Evolutionary conservation across 2,888 invertebrate genomes (phyloP), one percentile per base, ranked within the genome.

Genomic region (Lymantria dispar): DNA sequence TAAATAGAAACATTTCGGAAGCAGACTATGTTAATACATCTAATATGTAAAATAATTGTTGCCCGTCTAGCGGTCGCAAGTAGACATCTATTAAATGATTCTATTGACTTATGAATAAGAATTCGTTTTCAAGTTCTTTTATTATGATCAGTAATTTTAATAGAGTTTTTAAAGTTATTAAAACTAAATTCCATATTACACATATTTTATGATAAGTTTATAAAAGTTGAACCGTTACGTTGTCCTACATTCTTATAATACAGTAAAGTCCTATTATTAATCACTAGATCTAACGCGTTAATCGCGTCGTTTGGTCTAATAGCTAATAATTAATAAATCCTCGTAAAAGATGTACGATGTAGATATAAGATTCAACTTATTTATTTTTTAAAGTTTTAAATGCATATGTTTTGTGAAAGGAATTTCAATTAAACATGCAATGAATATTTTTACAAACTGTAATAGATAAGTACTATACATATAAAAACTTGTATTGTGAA

Each of bases 1-100:
- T n/a, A 46, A 39, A 14, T 45, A 31, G 41, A 41, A 45, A 50
- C 5, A 53, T 49, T 61, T 64, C 68, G 56, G 62, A 56, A 68
- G 59, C 55, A 48, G 45, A 49, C n/a, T 41, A 43, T 36, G 51
- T 42, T 50, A 60, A 61, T 54, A 45, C 40, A 46, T 50, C 55
- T 40, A 45, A 15, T 43, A 15, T 10, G 33, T 37, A 47, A 40
- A 36, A 38, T 38, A 7, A 38, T 12, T 33, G 41, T 47, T 50
- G 50, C 38, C 46, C 45, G 39, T 52, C 49, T 48, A 42, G 50
- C 39, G 11, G 42, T 46, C 7, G 39, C 22, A 47, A 52, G 9
- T 45, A 60, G 50, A 52, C 56, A 30, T 43, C 36, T 1, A 7
- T 43, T 47, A 46, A 55, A 56, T 43, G 38, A 52, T 56, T 55